Evolutionary conservation across 2,797 vertebrate species (phyloP), one percentile per base, ranked within the genome.

Genomic region (Vultur gryphus): DNA sequence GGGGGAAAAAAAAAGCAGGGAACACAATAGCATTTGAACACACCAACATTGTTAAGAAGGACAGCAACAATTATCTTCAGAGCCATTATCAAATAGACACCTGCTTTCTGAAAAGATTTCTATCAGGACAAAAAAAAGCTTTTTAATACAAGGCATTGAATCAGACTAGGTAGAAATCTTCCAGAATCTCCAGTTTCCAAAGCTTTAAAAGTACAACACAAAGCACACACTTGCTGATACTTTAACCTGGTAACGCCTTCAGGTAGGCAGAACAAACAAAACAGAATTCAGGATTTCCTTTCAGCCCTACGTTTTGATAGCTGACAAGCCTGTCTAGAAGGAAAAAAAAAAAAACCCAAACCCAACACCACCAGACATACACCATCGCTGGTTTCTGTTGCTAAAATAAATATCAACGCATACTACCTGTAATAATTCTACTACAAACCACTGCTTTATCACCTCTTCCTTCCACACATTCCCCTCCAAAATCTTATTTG

Each of bases 361-460:
- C 7, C 24, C 28, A 35, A 9, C 33, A 15, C 18, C 52, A 59
- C 8, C 49, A 49, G 52, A 25, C 19, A 28, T 0, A 19, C 31
- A 33, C 2, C 21, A 39, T 2, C 2, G 0, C 31, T 8, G 7
- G 8, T 16, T 82, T 52, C 48, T n/a, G 11, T 16, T 21, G 4
- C 62, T 29, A 44, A 29, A 83, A 29, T 7, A 69, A 54, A 2
- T 6, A 78, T 2, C 24, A 15, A 2, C 43, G 23, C 8, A 2
- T 0, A 16, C 18, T 6, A 29, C n/a, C 28, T 23, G 4, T 23
- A 18, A 14, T 0, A n/a, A 21, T 11, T 29, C 37, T 26, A 8
- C 33, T 7, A 12, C 18, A 26, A 13, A 51, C 41, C 35, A 7
- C 55, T 6, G 64, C 55, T 35, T 48, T 48, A 49, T 8, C 59